phyloP scores from a whole-genome alignment of 2,113 vertebrate genomes.

The Phaethornis superciliosus region DNA sequence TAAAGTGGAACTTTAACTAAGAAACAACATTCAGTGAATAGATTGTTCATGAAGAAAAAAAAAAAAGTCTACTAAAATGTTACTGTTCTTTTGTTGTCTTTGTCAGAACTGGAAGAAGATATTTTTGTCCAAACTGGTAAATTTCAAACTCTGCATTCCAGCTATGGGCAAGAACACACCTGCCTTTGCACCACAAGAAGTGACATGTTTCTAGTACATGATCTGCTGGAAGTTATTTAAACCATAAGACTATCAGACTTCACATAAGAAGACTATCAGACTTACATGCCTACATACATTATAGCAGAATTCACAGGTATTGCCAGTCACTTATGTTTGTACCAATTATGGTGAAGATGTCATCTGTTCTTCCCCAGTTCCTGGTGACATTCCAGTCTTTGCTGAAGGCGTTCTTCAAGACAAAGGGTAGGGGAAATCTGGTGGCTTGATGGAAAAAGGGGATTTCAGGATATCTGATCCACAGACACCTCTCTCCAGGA shows the following conservation, averaged over 20 bases:
- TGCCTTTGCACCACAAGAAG: neutral
- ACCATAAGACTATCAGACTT: neutral
- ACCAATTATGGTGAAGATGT: neutral
- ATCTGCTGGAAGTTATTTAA: conserved; percentile 16
- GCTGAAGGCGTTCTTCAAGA: neutral
- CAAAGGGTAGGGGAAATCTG: neutral
- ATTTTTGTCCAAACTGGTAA: neutral
- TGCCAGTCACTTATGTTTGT: neutral
- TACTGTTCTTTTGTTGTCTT: neutral
- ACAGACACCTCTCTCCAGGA: neutral
- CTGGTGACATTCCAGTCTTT: neutral
- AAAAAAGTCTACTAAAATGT: neutral
- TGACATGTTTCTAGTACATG: neutral
- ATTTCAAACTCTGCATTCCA: conserved; percentile 2
- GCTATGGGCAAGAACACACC: neutral
- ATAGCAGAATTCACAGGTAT: neutral
- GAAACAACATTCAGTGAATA: neutral
- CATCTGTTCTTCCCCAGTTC: neutral
- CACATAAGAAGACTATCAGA: neutral
- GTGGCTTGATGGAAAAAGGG: neutral
- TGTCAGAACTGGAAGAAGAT: neutral
- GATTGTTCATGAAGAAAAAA: neutral
- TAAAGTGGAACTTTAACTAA: neutral
- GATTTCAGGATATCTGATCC: neutral
- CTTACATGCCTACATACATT: neutral